Evolutionary conservation across 2,113 vertebrate species (phyloP).

Genomic region (Eonycteris spelaea): DNA sequence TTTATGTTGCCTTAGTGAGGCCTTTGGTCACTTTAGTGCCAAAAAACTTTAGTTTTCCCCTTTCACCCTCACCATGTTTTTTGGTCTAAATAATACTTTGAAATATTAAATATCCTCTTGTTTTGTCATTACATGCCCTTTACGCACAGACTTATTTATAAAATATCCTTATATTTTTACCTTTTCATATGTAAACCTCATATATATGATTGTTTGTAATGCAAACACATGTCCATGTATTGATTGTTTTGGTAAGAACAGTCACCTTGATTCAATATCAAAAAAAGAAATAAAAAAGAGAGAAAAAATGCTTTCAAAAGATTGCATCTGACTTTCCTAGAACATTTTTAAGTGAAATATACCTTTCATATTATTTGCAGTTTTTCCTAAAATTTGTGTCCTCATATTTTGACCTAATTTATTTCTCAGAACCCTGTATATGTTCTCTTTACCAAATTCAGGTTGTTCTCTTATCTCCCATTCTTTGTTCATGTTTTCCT

Average conservation of each 20-base stretch:
- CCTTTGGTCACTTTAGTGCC: background rate
- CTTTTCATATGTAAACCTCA: background rate
- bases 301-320: background rate
- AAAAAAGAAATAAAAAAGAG: background rate
- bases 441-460: background rate
- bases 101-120: background rate
- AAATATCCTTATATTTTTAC: background rate
- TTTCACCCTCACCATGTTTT: background rate
- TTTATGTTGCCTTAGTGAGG: background rate
- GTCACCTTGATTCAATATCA: background rate
- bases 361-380: background rate
- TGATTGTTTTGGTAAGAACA: background rate
- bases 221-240: background rate
- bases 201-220: background rate
- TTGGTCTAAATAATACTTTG: background rate
- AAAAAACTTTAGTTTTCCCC: background rate
- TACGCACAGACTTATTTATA: background rate
- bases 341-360: background rate
- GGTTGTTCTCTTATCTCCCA: background rate
- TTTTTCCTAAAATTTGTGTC: background rate
- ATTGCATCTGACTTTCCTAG: background rate
- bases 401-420: background rate
- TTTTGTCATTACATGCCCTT: background rate
- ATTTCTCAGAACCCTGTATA: background rate
- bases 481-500: background rate